Conservation (phyloP, 2,888 invertebrate genomes). For the Celastrina argiolus region DNA sequence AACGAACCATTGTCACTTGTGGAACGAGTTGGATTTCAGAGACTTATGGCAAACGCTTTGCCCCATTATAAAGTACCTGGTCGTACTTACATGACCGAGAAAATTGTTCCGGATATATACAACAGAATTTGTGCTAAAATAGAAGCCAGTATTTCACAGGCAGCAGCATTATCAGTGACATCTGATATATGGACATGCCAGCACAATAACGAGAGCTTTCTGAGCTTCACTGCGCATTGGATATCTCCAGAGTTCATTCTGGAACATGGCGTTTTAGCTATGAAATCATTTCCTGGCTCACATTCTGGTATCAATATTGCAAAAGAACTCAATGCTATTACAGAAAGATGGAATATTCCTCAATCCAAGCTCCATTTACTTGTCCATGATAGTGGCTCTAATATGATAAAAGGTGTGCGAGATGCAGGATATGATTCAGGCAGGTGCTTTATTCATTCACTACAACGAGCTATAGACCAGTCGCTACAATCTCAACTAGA, state of each 20-base stretch:
- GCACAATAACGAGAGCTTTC: constrained; percentile 30
- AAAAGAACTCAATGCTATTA: constrained; percentile 37
- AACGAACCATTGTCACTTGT: constrained; percentile 38
- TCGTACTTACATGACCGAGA: constrained; percentile 34
- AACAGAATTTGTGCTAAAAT: constrained; percentile 32
- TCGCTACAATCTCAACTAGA: constrained; percentile 38
- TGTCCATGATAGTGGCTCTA: constrained; percentile 39
- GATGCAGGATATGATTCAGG: constrained; percentile 36
- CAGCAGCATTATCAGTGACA: constrained; percentile 33
- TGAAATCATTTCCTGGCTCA: constrained; percentile 35
- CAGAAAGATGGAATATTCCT: constrained; percentile 39
- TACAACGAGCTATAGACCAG: constrained; percentile 37
- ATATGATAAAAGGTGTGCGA: constrained; percentile 39
- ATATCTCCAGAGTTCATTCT: constrained; percentile 35
- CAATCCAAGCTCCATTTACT: constrained; percentile 38
- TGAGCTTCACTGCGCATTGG: constrained; percentile 37
- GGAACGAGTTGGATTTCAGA: constrained; percentile 38
- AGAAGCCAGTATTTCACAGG: constrained; percentile 29
- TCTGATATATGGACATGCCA: constrained; percentile 31
- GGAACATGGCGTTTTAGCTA: constrained; percentile 36
- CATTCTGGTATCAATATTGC: constrained; percentile 39
- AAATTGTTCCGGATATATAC: constrained; percentile 33
- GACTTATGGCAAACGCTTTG: constrained; percentile 37
- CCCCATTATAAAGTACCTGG: constrained; percentile 33
- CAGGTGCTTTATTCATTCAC: constrained; percentile 39